Base-by-base conservation (phyloP, 2,113 vertebrate species). In the Cygnus atratus region DNA sequence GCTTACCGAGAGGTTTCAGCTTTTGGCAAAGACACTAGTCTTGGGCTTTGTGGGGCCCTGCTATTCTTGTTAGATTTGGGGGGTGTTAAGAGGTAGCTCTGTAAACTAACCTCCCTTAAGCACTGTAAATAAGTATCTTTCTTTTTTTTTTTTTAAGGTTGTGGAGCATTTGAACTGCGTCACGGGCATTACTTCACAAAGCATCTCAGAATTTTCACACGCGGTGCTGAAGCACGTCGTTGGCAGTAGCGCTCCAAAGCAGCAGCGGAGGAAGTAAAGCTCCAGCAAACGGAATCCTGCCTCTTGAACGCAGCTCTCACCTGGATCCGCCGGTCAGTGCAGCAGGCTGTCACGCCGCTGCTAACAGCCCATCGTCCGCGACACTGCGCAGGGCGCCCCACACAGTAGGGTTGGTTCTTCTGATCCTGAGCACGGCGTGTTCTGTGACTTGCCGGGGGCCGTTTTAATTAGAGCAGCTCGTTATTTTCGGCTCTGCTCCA, bases 161-260 rank as follows among this genome's bases (percentile, higher is more conserved):
- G 93, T 98, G 77, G 96, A 97, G 58, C 98, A 99, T 91, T 98
- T 99, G 61, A 98, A 97, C 62, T 97, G 95, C 61, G 99, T 99
- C 97, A 99, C 99, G 35, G 98, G 98, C 77, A 99, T 99, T 22
- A 98, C 98, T 14, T 66, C 43, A 6, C 97, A 96, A n/a, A 99
- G 98, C 55, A 99, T 99, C 95, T 86, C 78, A 7, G 98, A 99
- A 14, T 98, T 99, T 29, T 97, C 98, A 84, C 97, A 97, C 0
- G 97, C 98, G 4, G 98, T 98, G 29, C 61, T 99, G 82, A 97
- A 62, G 72, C 97, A 98, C 76, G 87, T 99, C 14, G 46, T 98
- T 17, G 94, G 97, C 82, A 91, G 76, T 31, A 61, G 21, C 66
- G 95, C 86, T 31, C 73, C 96, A 0, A 2, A 35, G 66, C 84